Percentiles rank a stretch among this genome's conserved stretches.
Conservation (phyloP, 2,888 invertebrate species). For the Euplexia lucipara region DNA sequence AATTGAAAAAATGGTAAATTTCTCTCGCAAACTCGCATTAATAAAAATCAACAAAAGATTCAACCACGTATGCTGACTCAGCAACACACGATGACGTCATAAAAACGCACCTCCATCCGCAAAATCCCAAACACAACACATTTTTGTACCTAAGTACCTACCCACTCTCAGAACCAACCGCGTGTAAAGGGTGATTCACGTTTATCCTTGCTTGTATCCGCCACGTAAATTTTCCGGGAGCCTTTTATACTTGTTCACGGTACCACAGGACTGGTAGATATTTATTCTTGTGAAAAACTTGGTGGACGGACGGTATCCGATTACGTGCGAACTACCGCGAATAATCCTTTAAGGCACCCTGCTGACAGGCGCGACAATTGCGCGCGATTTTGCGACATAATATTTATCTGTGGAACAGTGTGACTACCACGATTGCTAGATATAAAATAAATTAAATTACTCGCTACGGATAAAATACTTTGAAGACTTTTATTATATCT, state of each 20-base stretch:
- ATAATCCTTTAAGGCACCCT: slow-evolving; percentile 15
- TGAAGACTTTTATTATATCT: no score
- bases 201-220: slow-evolving; percentile 33
- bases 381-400: no score
- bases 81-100: slow-evolving; percentile 36
- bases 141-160: slow-evolving; percentile 17
- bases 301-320: slow-evolving; percentile 8
- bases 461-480: no score
- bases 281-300: slow-evolving; percentile 39
- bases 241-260: slow-evolving; percentile 41
- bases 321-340: slow-evolving; percentile 9
- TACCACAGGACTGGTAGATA: slow-evolving; percentile 17
- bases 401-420: no score
- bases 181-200: slow-evolving; percentile 37
- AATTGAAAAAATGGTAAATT: neutral
- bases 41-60: slow-evolving; percentile 24
- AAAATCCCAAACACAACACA: slow-evolving; percentile 34
- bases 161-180: slow-evolving; percentile 10
- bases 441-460: no score
- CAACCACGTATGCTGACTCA: slow-evolving; percentile 15
- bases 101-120: slow-evolving; percentile 26
- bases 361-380: no score
- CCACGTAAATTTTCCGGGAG: slow-evolving; percentile 35
- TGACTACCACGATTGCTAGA: no score
- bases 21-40: neutral